Base-by-base conservation (phyloP, 2,113 vertebrate species). In the Alectura lathami region DNA sequence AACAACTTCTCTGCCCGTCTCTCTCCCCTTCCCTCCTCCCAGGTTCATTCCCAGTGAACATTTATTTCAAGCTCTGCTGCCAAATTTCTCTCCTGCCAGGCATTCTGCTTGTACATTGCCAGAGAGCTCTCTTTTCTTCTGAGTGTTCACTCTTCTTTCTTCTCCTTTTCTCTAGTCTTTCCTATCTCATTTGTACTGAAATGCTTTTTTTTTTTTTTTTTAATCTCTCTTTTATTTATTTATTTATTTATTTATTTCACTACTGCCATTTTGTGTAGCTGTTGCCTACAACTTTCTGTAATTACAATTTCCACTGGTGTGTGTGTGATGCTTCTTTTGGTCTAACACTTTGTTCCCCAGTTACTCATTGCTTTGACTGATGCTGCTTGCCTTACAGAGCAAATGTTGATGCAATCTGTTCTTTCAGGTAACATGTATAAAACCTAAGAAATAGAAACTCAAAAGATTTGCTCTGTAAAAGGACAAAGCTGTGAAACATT, bases 51-150 rank as follows among this genome's bases (percentile, higher is more conserved):
- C 48, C 53, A 56, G 27, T 29, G 20, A 40, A 8, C 13, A 82
- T 85, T 73, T 62, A 36, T 93, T 89, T 85, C n/a, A 56, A 40
- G 8, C 68, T 93, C n/a, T 76, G 14, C 15, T 91, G 81, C 93
- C 81, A 83, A 3, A 48, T 57, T 66, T 92, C 32, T 73, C 57
- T 83, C 30, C 54, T 73, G 36, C 68, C 74, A 94, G 67, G 11
- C 20, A 0, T 73, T 92, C 50, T 91, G 42, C 54, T 54, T 80
- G 17, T 79, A 76, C 56, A 70, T 72, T 88, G 32, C 51, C 42
- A 83, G 78, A 89, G 16, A 23, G 17, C 26, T 54, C 13, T 78
- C 26, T 86, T 78, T 74, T 69, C 38, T 72, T 74, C 14, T 12
- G 30, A 68, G 42, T 12, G 20, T 75, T 84, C 18, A 4, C 6